Percentiles rank a stretch among this genome's conserved stretches.
Evolutionary conservation across 2,113 vertebrate genomes (phyloP).

Genomic region (Anhinga anhinga): DNA sequence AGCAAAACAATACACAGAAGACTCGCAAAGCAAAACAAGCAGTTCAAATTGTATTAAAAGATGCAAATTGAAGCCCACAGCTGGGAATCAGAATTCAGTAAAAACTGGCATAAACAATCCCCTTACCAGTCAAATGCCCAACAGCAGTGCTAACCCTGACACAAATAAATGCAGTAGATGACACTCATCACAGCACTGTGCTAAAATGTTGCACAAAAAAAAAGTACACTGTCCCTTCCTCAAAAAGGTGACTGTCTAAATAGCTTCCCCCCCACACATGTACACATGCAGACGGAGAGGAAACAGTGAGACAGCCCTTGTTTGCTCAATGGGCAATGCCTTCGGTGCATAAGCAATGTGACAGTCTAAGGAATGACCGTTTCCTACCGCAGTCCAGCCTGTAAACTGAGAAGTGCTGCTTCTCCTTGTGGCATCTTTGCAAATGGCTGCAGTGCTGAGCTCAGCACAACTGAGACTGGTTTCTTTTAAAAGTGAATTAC

Average conservation of each 20-base stretch:
- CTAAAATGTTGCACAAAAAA: background rate
- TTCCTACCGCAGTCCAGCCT: background rate
- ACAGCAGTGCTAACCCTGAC: background rate
- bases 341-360: background rate
- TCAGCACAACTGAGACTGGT: background rate
- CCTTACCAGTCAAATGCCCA: background rate
- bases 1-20: background rate
- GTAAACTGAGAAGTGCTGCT: background rate
- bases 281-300: background rate
- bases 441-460: constrained; percentile 31
- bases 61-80: background rate
- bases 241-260: background rate
- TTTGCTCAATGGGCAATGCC: background rate
- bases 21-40: background rate
- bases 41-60: background rate
- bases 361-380: background rate
- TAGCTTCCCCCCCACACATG: fast-evolving
- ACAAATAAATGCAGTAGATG: background rate
- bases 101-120: background rate
- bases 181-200: background rate
- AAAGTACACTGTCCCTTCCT: background rate
- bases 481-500: background rate
- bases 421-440: background rate
- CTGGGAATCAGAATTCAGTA: background rate
- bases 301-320: background rate